phyloP scores from a whole-genome alignment of 2,797 vertebrate species.

The Sebastiscus tertius region DNA sequence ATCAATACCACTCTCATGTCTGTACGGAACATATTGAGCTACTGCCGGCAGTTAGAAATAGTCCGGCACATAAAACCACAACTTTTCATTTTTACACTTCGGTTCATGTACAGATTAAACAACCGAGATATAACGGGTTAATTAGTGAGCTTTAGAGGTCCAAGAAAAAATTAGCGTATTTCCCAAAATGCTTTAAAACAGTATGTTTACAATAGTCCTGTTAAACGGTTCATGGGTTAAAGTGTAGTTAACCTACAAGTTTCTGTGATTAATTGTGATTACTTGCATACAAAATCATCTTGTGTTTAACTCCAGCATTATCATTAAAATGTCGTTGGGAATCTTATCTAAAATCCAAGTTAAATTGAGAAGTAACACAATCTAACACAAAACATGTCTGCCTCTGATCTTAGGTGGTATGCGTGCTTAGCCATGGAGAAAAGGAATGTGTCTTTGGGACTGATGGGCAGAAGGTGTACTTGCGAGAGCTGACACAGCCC shows the following conservation, averaged over 20 bases:
- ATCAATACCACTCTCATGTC: background rate
- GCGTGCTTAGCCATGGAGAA: constrained; percentile 89
- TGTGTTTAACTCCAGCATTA: background rate
- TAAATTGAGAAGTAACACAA: background rate
- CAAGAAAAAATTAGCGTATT: too few species aligned
- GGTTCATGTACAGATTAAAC: background rate
- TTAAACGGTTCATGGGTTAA: background rate
- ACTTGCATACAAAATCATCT: background rate
- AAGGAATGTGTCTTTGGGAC: constrained; percentile 81
- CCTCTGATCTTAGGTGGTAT: constrained; percentile 69
- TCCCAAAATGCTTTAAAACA: too few species aligned
- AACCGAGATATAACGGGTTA: too few species aligned
- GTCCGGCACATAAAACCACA: background rate
- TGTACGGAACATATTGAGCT: background rate
- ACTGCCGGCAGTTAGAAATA: background rate
- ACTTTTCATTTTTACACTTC: background rate
- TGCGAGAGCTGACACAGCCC: constrained; percentile 78
- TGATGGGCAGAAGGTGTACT: constrained; percentile 73
- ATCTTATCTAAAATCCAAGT: background rate
- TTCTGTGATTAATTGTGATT: background rate
- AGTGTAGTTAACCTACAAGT: background rate
- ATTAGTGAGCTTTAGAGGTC: too few species aligned
- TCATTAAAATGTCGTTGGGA: background rate
- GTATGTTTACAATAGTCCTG: background rate
- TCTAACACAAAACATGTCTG: background rate